Conservation (phyloP, 2,113 vertebrate genomes). For the Cygnus buccinator region DNA sequence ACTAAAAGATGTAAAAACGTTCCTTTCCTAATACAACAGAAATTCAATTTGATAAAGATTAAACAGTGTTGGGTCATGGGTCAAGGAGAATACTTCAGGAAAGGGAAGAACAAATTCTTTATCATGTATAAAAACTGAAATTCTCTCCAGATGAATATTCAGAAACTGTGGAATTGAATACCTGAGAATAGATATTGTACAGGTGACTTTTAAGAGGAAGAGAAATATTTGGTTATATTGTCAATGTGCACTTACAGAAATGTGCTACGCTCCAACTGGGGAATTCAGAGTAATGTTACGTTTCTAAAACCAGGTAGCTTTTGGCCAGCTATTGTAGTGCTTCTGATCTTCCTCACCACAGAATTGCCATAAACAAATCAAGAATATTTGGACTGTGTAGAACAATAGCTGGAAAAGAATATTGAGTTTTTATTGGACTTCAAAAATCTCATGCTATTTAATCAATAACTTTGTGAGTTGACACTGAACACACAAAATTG, state of each 20-base stretch:
- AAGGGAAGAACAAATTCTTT: background rate
- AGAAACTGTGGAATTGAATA: background rate
- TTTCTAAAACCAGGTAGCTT: background rate
- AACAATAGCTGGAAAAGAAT: background rate
- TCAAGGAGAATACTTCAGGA: background rate
- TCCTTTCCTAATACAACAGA: background rate
- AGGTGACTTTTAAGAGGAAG: background rate
- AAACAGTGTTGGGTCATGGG: background rate
- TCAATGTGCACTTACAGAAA: background rate
- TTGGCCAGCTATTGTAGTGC: background rate
- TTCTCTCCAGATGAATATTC: background rate
- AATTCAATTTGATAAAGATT: background rate
- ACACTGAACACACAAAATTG: rapidly evolving
- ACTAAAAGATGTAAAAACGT: background rate
- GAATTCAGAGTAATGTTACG: background rate
- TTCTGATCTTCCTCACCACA: background rate
- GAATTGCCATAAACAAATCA: background rate
- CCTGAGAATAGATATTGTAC: background rate
- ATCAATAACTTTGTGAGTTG: background rate
- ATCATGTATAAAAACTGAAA: background rate
- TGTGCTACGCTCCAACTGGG: background rate
- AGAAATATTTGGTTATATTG: background rate
- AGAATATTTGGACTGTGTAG: background rate
- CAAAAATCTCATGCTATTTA: background rate
- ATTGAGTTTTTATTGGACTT: background rate